phyloP scores from a whole-genome alignment of 1,140 invertebrate genomes.

The Fopius arisanus region DNA sequence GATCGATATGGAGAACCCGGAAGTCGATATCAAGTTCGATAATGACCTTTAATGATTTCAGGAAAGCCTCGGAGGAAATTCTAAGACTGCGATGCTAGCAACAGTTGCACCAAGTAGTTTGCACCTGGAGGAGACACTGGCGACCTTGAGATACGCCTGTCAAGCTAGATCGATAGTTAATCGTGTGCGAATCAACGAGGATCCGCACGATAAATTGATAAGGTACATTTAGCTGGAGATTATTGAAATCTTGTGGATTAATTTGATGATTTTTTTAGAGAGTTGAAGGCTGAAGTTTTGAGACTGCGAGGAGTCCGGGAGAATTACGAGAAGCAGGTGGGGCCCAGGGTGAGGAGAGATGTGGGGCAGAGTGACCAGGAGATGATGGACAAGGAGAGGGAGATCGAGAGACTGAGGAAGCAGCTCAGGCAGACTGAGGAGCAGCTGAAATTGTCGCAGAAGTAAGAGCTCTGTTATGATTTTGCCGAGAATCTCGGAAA shows the following conservation, averaged over 20 bases:
- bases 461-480: conserved; percentile 38
- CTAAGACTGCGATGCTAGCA: conserved; percentile 73
- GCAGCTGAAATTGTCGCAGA: conserved; percentile 56
- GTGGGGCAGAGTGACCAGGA: conserved; percentile 54
- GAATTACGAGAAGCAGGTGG: conserved; percentile 65
- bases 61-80: conserved; percentile 76
- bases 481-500: too few species aligned
- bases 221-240: conserved; percentile 45
- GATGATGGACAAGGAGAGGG: conserved; percentile 67
- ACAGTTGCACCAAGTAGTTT: conserved; percentile 80
- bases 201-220: conserved; percentile 74
- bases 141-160: conserved; percentile 86
- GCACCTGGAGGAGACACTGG: conserved; percentile 83
- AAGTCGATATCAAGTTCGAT: too few species aligned
- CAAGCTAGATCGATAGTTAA: conserved; percentile 90
- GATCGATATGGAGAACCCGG: too few species aligned
- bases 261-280: conserved; percentile 49
- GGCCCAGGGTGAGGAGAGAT: conserved; percentile 48
- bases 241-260: neutral
- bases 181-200: conserved; percentile 79
- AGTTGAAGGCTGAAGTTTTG: conserved; percentile 75
- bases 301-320: conserved; percentile 68
- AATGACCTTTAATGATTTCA: too few species aligned
- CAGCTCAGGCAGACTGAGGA: conserved; percentile 69
- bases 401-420: conserved; percentile 69